Evolutionary conservation across 2,113 vertebrate species (phyloP), one percentile per base, ranked within the genome.

Genomic region (Prochilodus magdalenae): DNA sequence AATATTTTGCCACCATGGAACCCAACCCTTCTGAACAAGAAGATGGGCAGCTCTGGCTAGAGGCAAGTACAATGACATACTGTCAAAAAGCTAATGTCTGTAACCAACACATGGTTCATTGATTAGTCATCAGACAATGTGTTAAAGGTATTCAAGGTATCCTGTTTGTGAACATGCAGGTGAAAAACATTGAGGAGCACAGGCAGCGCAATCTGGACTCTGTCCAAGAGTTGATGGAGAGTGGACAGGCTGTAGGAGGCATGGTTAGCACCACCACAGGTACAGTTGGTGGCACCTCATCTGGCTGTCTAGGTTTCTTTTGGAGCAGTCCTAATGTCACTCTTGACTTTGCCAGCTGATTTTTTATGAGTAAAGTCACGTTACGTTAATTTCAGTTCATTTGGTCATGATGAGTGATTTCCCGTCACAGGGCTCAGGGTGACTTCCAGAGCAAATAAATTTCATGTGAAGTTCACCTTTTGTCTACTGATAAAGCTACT

Each of bases 251-350:
- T 0, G 98, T 99, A 70, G 98, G 98, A 20, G 98, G 98, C 88
- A 98, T 99, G 96, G 98, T 99, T 87, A 97, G 96, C 94, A 99
- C 97, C 71, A 99, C 97, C 73, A 98, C 97, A 96, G 98, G 98
- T 99, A 74, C 1, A 36, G 12, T 18, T 29, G 11, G 3, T 11
- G n/a, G n/a, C 1, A 1, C 49, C 69, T 24, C 30, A 24, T n/a
- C 18, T 59, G 30, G 1, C 44, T 29, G 4, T 59, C 1, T 29
- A 59, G 27, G 4, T 24, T n/a, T 24, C 4, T 24, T 60, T 57
- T 57, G 1, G 53, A 15, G 26, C 49, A 47, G 49, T 51, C 49
- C 13, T 14, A 44, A 44, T 5, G 36, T 36, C 36, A 49, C 10
- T 1, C 47, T 49, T 10, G 8, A 11, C 4, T 14, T 51, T 51